These are phyloP conservation scores for Aphodius granarius DNA, from an alignment of 2,888 invertebrate genomes.

Conservation along the genomic window DNA sequence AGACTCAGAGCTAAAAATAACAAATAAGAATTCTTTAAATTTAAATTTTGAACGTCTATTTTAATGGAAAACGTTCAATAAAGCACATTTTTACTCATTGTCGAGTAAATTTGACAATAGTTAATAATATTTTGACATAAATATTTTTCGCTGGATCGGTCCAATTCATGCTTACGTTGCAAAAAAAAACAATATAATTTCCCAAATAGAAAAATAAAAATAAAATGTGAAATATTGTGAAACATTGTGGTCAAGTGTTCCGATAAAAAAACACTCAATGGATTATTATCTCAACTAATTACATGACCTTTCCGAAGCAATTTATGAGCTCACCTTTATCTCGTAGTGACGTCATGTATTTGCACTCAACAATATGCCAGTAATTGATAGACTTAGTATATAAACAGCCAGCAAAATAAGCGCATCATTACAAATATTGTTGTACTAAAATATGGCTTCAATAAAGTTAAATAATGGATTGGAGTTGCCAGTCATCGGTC, in stretches of 20 bases:
- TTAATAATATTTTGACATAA: too few species aligned
- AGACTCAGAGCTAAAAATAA: too few species aligned
- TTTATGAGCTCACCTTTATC: not conserved
- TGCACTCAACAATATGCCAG: not conserved
- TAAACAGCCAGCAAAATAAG: not conserved
- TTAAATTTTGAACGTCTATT: too few species aligned
- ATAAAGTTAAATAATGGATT: conserved; percentile 19
- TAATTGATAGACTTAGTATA: not conserved
- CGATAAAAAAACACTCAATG: not conserved
- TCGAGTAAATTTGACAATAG: too few species aligned
- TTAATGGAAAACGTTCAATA: too few species aligned
- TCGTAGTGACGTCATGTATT: not conserved
- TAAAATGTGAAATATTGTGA: not conserved
- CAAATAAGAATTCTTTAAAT: too few species aligned
- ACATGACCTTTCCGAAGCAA: not conserved
- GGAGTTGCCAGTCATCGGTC: conserved; percentile 55
- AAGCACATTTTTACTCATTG: too few species aligned
- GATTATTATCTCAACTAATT: not conserved
- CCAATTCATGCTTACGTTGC: too few species aligned
- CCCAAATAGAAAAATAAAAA: too few species aligned
- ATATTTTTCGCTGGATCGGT: too few species aligned
- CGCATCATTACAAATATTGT: not conserved
- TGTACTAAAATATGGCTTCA: not conserved
- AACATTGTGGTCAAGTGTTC: not conserved
- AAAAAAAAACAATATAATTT: too few species aligned